Evolutionary conservation across 2,113 vertebrate species (phyloP).

Genomic region (Chrysemys picta): DNA sequence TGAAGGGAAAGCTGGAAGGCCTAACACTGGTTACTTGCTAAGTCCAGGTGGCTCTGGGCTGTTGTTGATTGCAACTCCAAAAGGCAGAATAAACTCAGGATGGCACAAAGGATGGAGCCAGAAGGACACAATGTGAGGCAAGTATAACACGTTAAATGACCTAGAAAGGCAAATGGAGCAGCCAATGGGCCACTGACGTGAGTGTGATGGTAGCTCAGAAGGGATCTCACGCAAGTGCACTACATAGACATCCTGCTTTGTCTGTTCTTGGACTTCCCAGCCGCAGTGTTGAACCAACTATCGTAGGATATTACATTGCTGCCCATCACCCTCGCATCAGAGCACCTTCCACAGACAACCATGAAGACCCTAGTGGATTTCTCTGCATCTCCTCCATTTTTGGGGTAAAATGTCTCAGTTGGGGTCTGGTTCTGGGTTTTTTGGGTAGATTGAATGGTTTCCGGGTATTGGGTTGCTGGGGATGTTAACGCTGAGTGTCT

Average conservation of each 20-base stretch:
- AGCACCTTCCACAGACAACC: not conserved
- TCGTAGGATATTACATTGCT: not conserved
- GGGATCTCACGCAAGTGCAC: not conserved
- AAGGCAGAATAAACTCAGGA: not conserved
- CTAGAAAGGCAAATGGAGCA: rapidly evolving
- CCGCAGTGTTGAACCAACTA: not conserved
- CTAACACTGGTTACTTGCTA: not conserved
- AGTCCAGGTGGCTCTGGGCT: not conserved
- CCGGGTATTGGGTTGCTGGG: not conserved
- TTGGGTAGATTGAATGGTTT: not conserved
- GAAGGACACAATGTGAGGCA: slow-evolving; percentile 3
- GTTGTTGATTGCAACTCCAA: rapidly evolving
- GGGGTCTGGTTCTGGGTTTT: not conserved
- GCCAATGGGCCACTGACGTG: not conserved
- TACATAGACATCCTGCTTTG: not conserved
- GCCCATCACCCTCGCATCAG: rapidly evolving
- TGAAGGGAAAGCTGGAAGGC: not conserved
- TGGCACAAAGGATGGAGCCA: not conserved
- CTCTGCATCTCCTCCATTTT: not conserved
- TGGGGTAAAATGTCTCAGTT: not conserved
- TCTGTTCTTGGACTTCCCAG: not conserved
- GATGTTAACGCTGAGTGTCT: not conserved
- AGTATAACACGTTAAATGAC: not conserved
- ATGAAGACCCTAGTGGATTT: not conserved
- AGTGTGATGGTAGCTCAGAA: not conserved